phyloP scores from a whole-genome alignment of 2,113 vertebrate genomes.

The Manacus vitellinus region DNA sequence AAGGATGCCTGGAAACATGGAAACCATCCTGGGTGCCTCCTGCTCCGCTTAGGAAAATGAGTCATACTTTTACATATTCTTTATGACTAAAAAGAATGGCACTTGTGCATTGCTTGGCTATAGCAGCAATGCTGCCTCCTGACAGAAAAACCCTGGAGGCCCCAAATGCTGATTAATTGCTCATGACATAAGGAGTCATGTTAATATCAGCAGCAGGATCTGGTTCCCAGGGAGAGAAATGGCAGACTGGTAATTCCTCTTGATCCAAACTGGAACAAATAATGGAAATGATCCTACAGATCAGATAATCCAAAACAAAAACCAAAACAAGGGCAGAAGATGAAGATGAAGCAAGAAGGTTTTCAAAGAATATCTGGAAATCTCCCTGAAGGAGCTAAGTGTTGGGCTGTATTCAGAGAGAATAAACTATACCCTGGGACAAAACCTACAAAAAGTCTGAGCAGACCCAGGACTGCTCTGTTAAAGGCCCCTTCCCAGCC shows the following conservation, averaged over 20 bases:
- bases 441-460: not conserved
- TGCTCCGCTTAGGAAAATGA: not conserved
- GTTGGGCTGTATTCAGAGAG: not conserved
- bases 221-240: not conserved
- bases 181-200: conserved; percentile 19
- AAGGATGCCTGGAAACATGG: not conserved
- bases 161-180: conserved; percentile 14
- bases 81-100: conserved; percentile 22
- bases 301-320: not conserved
- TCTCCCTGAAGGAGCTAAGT: not conserved
- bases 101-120: not conserved
- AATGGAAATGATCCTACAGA: not conserved
- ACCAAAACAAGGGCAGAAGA: not conserved
- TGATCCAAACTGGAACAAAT: conserved; percentile 30
- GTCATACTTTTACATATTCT: not conserved
- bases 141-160: conserved; percentile 22
- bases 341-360: not conserved
- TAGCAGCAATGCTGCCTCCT: not conserved
- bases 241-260: conserved; percentile 22
- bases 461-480: accelerated
- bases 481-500: not conserved
- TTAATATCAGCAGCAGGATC: not conserved
- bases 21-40: not conserved
- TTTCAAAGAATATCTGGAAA: not conserved
- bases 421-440: not conserved